Conservation (phyloP, 2,797 vertebrate species). For the Myiothlypis chrysogaster region DNA sequence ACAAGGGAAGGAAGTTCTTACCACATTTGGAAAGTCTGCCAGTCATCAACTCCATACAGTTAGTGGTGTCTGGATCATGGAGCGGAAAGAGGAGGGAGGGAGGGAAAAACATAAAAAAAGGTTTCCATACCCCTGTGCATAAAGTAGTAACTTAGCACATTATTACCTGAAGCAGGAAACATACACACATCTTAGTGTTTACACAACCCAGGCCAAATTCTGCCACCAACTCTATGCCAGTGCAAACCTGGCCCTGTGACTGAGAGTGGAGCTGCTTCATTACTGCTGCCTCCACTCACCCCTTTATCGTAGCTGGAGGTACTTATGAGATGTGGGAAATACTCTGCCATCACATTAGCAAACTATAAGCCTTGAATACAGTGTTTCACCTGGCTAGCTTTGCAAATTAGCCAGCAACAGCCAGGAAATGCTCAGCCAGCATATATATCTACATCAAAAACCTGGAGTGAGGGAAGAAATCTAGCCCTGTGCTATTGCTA, state of each 20-base stretch:
- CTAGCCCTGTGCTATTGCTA: background rate
- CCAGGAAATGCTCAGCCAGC: background rate
- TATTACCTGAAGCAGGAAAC: constrained; percentile 69
- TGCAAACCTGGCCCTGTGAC: background rate
- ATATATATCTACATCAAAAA: background rate
- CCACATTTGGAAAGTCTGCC: constrained; percentile 92
- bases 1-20: constrained; percentile 83
- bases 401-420: background rate
- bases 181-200: constrained; percentile 35
- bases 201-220: constrained; percentile 37
- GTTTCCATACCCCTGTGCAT: constrained; percentile 70
- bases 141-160: constrained; percentile 66
- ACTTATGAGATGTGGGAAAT: background rate
- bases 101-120: constrained; percentile 70
- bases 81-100: constrained; percentile 76
- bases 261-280: background rate
- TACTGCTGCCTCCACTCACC: background rate
- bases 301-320: background rate
- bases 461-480: background rate
- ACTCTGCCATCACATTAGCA: background rate
- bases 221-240: constrained; percentile 26
- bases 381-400: background rate
- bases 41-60: constrained; percentile 87
- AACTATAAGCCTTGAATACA: background rate
- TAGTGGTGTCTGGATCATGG: constrained; percentile 88